Percentiles rank a stretch among this genome's conserved stretches.
Conservation (phyloP, 2,888 invertebrate genomes). For the Stegana nigrithorax region DNA sequence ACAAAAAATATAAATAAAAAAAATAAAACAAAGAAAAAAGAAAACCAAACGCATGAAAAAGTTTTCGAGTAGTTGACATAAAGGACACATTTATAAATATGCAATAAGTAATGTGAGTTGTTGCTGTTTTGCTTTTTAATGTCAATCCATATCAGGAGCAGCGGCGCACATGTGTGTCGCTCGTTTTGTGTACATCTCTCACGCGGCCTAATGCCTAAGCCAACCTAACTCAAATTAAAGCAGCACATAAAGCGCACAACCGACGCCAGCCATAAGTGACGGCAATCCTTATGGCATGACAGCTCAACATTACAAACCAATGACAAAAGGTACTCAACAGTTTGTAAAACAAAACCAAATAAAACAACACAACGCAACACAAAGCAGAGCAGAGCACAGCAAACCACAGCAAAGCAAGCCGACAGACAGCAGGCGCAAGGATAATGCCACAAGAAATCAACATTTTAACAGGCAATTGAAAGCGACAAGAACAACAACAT, state of each 20-base stretch:
- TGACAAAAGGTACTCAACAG: constrained; percentile 12
- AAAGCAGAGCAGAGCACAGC: no score
- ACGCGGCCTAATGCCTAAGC: no score
- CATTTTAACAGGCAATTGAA: constrained; percentile 41
- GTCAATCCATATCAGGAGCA: neutral
- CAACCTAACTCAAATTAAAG: constrained; percentile 48
- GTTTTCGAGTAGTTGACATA: no score
- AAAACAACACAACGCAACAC: no score
- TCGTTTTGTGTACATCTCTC: neutral
- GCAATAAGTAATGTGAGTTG: no score
- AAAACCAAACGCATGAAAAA: no score
- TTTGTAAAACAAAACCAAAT: constrained; percentile 5
- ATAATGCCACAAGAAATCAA: constrained; percentile 32
- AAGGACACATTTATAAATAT: no score
- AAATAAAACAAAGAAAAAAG: no score
- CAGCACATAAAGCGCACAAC: neutral
- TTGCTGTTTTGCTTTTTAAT: no score
- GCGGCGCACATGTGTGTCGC: neutral
- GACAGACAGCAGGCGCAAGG: no score
- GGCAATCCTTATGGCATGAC: constrained; percentile 41
- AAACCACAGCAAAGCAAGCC: no score
- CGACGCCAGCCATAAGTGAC: neutral
- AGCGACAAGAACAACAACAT: constrained; percentile 26
- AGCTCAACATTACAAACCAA: constrained; percentile 42
- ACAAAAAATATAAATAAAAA: neutral